Percentiles rank a stretch among this genome's conserved stretches.
Conservation (phyloP, 2,888 invertebrate genomes). For the Chloroclystis v-ata region DNA sequence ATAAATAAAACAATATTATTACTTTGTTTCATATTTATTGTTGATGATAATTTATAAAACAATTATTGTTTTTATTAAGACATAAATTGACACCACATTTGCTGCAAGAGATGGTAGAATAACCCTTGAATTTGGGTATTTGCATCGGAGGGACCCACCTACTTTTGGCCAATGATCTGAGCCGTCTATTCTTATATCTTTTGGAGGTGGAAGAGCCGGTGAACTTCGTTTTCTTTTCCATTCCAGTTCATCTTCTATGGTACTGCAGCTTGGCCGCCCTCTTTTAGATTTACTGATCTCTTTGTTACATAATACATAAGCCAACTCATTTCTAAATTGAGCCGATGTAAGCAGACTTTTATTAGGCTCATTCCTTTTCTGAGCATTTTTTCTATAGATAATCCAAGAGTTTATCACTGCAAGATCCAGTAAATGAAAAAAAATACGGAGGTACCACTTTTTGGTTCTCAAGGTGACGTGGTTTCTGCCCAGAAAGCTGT, state of each 20-base stretch:
- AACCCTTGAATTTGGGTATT: too few species aligned
- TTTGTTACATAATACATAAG: conserved; percentile 33
- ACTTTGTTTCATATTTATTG: too few species aligned
- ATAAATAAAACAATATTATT: too few species aligned
- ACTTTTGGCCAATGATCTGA: neutral
- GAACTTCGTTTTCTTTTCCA: neutral
- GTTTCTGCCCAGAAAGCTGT: conserved; percentile 21
- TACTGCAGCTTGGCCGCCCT: too few species aligned
- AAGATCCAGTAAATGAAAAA: conserved; percentile 40
- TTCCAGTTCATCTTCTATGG: conserved; percentile 22
- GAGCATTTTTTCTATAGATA: conserved; percentile 32
- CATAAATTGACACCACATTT: too few species aligned
- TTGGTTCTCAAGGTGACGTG: conserved; percentile 38
- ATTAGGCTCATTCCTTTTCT: conserved; percentile 38
- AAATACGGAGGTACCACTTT: conserved; percentile 46
- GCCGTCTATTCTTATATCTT: neutral
- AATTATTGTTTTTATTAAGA: too few species aligned
- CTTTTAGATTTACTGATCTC: neutral
- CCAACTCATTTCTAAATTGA: conserved; percentile 38
- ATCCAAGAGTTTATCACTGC: conserved; percentile 41
- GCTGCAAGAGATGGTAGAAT: too few species aligned
- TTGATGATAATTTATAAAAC: too few species aligned
- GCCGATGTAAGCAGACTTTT: conserved; percentile 42
- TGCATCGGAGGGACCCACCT: neutral
- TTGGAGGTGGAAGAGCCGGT: neutral